These are phyloP conservation scores for Drosophila vallismaia DNA, from an alignment of 2,888 invertebrate genomes.

Conservation along the genomic window DNA sequence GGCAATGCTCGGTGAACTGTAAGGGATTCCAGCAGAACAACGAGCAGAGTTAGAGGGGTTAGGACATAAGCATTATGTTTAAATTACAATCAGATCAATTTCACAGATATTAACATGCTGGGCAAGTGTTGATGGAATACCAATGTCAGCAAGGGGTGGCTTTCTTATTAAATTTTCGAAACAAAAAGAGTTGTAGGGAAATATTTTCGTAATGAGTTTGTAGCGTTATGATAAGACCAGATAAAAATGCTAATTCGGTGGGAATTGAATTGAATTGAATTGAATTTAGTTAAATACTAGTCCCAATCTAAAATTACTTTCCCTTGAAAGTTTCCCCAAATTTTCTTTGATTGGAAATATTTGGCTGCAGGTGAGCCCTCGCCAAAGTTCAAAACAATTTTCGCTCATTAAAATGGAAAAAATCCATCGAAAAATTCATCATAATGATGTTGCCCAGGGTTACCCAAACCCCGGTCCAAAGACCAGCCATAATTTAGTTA, in stretches of 20 bases:
- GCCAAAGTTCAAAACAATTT: constrained; percentile 68
- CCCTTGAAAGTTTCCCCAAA: too few species aligned
- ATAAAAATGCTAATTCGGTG: background rate
- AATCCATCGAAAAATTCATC: constrained; percentile 54
- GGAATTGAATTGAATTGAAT: background rate
- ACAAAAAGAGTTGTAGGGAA: background rate
- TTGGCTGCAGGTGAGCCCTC: constrained; percentile 36
- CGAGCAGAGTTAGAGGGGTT: constrained; percentile 11
- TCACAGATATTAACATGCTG: constrained; percentile 72
- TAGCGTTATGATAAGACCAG: background rate
- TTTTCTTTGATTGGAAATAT: constrained; percentile 16
- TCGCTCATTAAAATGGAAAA: constrained; percentile 70
- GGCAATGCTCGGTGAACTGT: constrained; percentile 65
- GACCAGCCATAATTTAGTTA: constrained; percentile 68
- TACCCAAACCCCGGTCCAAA: constrained; percentile 32
- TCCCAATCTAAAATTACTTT: too few species aligned
- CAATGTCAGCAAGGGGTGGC: constrained; percentile 55
- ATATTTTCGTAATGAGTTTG: constrained; percentile 12
- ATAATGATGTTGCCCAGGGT: constrained; percentile 67
- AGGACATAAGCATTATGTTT: constrained; percentile 38
- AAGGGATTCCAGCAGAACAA: constrained; percentile 59
- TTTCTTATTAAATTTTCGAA: constrained; percentile 35
- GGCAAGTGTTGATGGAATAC: constrained; percentile 61
- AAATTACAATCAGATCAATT: constrained; percentile 79
- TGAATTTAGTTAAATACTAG: background rate